Evolutionary conservation across 1,140 invertebrate genomes (phyloP).

Genomic region (Chlorops oryzae): DNA sequence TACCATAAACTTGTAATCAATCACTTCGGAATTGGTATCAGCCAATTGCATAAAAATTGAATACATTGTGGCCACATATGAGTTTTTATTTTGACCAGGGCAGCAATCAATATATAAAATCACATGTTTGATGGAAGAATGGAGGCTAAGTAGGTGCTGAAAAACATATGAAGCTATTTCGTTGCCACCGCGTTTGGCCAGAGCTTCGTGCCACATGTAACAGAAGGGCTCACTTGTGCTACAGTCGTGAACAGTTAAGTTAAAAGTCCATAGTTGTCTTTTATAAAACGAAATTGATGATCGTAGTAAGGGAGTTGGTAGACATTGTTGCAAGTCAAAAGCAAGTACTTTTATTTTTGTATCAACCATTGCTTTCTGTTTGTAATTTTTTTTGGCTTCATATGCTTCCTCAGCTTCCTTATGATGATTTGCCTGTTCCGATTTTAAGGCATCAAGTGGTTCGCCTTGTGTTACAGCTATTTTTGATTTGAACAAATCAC

Average conservation of each 20-base stretch:
- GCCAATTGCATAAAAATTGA: constrained; percentile 13
- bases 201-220: constrained; percentile 43
- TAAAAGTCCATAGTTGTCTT: constrained; percentile 42
- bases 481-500: constrained; percentile 14
- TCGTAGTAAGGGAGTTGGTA: constrained; percentile 33
- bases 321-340: constrained; percentile 43
- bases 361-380: constrained; percentile 11
- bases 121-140: constrained; percentile 18
- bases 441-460: constrained; percentile 5
- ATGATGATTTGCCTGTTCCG: constrained; percentile 6
- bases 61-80: constrained; percentile 25
- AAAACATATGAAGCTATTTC: constrained; percentile 26
- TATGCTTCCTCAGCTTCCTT: background rate
- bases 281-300: constrained; percentile 38
- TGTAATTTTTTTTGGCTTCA: constrained; percentile 9
- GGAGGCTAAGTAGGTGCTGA: constrained; percentile 21
- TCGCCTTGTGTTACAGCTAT: constrained; percentile 14
- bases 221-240: constrained; percentile 20
- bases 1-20: constrained; percentile 43
- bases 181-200: constrained; percentile 27
- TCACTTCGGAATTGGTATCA: constrained; percentile 4
- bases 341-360: constrained; percentile 15
- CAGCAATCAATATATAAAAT: constrained; percentile 40
- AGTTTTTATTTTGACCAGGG: constrained; percentile 41
- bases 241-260: constrained; percentile 41